Conservation (phyloP, 2,888 invertebrate species). For the Eristalis pertinax region DNA sequence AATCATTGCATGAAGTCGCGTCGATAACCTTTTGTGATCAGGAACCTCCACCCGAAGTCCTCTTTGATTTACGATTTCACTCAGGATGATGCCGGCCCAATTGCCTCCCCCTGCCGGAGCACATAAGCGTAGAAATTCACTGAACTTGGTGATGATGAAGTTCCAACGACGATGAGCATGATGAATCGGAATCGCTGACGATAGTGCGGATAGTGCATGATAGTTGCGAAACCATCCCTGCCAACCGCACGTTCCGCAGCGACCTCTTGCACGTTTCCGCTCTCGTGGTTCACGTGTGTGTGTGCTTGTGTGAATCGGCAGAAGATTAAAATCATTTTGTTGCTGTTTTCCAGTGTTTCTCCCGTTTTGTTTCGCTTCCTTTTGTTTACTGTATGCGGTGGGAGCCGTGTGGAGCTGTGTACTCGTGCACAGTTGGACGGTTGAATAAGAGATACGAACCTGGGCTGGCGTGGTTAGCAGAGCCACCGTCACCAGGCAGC, state of each 20-base stretch:
- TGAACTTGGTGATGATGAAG: background rate
- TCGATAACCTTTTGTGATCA: background rate
- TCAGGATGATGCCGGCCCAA: too few species aligned
- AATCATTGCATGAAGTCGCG: too few species aligned
- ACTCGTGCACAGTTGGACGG: constrained; percentile 35
- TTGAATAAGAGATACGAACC: constrained; percentile 6
- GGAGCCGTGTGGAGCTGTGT: constrained; percentile 30
- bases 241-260: background rate
- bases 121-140: background rate
- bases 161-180: background rate
- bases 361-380: constrained; percentile 28
- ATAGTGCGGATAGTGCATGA: background rate
- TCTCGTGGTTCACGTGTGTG: background rate
- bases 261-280: background rate
- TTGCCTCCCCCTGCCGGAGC: background rate
- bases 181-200: background rate
- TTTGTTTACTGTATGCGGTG: constrained; percentile 47
- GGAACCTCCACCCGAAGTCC: background rate
- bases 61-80: background rate
- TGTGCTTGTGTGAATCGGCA: background rate
- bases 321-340: constrained; percentile 1
- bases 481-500: background rate
- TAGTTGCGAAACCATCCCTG: background rate
- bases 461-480: background rate
- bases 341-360: background rate